A percentile compares a stretch with the other conserved stretches of the same genome.
These are phyloP conservation scores for Petrocephalus zakoni DNA, from an alignment of 2,113 vertebrate genomes.

Conservation along the genomic window DNA sequence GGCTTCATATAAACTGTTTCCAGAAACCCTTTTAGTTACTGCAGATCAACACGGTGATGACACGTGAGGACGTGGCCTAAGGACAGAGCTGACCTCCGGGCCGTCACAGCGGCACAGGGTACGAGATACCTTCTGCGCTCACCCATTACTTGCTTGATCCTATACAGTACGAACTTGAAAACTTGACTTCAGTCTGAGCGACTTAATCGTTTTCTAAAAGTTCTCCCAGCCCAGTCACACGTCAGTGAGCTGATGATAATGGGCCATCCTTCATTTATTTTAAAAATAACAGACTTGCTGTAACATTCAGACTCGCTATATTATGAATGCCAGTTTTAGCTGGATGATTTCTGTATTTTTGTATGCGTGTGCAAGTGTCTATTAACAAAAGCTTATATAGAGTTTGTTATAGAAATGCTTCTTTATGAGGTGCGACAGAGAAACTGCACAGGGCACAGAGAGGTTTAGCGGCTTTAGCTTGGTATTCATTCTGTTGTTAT, in stretches of 20 bases:
- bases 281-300: neutral
- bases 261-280: neutral
- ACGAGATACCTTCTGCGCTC: neutral
- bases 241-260: neutral
- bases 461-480: neutral
- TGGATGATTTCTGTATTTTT: neutral
- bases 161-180: neutral
- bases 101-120: no score
- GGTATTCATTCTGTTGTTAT: neutral
- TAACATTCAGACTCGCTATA: neutral
- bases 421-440: neutral
- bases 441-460: neutral
- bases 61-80: neutral
- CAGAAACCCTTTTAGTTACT: no score
- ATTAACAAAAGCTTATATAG: neutral
- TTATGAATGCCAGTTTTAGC: neutral
- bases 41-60: neutral
- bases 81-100: neutral
- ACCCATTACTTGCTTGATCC: neutral
- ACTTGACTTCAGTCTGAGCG: neutral
- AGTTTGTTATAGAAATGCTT: neutral
- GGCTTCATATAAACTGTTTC: no score
- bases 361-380: neutral
- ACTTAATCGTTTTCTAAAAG: neutral
- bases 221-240: neutral